Base-by-base conservation (phyloP, 1,140 invertebrate species). In the Bombus difficillimus region DNA sequence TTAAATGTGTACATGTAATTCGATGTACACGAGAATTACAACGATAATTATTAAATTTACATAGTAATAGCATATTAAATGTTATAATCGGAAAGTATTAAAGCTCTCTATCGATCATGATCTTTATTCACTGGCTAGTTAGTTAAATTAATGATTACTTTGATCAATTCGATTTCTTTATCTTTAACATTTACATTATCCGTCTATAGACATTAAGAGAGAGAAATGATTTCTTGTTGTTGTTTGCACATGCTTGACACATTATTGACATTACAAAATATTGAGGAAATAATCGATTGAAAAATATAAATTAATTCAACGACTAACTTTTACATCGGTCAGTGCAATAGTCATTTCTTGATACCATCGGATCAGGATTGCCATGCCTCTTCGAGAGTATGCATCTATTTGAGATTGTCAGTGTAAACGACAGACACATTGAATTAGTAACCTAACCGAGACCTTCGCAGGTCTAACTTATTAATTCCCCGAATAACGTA, bases 401-500 rank as follows among this genome's bases (percentile, higher is more conserved):
- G 10, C 9, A 68, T 66, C 57, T 25, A 71, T 39, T 13, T 8
- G 9, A 12, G 1, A 2, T 9, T 22, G 9, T 62, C 10, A 37
- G 15, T 22, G 10, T 13, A 15, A 25, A 62, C n/a, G 53, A 28
- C 32, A 82, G 72, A n/a, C 53, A 15, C 53, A n/a, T 72, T 39
- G 53, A 84, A 80, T 80, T 84, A 71, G n/a, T 69, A 34, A 66
- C 10, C 25, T 18, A 83, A 28, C 32, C 71, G 6, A 66, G 39
- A 53, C 32, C 41, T 74, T 62, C 34, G 10, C 9, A 0, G n/a
- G 25, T 43, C 82, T 84, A 66, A 59, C 64, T 78, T 84, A 84
- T 84, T 84, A 84, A 71, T 72, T 84, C 47, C 4, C n/a, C 39
- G 57, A 37, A 62, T 84, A 77, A 57, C 32, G 41, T 43, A 28